phyloP scores from a whole-genome alignment of 2,797 vertebrate species.

The Cryptoblepharus egeriae region DNA sequence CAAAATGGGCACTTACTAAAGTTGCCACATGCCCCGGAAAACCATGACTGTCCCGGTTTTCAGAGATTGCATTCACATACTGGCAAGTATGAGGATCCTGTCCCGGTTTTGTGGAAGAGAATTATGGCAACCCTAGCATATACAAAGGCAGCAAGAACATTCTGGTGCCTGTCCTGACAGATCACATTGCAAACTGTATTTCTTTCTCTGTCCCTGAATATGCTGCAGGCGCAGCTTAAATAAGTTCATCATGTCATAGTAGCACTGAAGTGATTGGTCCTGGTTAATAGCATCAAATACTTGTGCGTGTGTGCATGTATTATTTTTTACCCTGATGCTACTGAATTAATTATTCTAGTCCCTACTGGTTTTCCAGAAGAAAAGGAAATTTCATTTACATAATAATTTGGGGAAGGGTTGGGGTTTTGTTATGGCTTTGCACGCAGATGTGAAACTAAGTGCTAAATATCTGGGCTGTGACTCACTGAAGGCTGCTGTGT shows the following conservation, averaged over 20 bases:
- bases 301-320: not conserved
- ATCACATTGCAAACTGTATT: not conserved
- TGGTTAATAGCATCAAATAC: slow-evolving; percentile 58
- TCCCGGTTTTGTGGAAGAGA: no score
- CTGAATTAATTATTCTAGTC: slow-evolving; percentile 63
- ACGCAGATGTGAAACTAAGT: slow-evolving; percentile 69
- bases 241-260: slow-evolving; percentile 13
- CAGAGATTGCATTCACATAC: no score
- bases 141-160: not conserved
- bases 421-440: slow-evolving; percentile 65
- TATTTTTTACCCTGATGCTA: slow-evolving; percentile 55
- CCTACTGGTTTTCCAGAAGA: slow-evolving; percentile 63
- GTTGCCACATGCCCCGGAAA: no score
- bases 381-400: slow-evolving; percentile 65
- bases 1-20: not conserved
- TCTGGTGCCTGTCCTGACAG: not conserved
- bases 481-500: slow-evolving; percentile 67
- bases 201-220: slow-evolving; percentile 15
- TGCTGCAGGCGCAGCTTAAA: not conserved
- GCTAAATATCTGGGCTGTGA: slow-evolving; percentile 70
- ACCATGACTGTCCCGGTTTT: no score
- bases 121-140: no score
- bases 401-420: slow-evolving; percentile 49
- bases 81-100: no score
- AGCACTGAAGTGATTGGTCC: not conserved